Base-by-base conservation (phyloP, 2,888 invertebrate genomes). In the Cabera pusaria region DNA sequence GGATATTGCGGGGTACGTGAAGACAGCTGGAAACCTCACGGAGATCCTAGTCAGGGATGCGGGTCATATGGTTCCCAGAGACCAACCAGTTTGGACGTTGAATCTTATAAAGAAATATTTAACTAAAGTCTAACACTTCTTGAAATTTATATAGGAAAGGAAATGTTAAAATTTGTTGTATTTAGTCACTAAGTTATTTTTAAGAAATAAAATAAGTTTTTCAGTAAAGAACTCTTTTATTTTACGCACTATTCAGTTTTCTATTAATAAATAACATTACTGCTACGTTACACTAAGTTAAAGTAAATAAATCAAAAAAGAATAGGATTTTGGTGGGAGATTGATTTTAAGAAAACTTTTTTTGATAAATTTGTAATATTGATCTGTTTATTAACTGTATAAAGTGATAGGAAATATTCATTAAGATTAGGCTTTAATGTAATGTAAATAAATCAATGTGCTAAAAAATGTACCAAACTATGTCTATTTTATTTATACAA, bases 11-110 rank as follows among this genome's bases (percentile, higher is more conserved):
- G 96, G 96, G 0, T 96, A 94, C 74, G 90, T 90, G 1, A 95
- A 93, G 66, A 87, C 86, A 48, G 93, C 92, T 6, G 93, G 93
- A 0, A 93, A 94, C 60, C 77, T 96, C 9, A 92, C 92, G 0
- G 94, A 95, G 59, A 89, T 94, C 1, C 64, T 95, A 49, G 92
- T 96, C 0, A 85, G 95, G 18, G 92, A 94, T 76, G 93, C 96
- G 4, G 96, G 96, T 0, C 96, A 96, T 60, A 93, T 95, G 89
- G 91, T 92, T 1, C 92, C 92, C 0, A 67, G 74, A 27, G 92
- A 92, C 55, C 90, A 92, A 51, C 92, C 93, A 0, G 78, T 86
- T 44, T 90, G 90, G 84, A 90, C 91, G 0, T 76, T 86, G 1
- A 87, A 92, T 57, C 69, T 93, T 59, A 90, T 93, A 18, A 85